Evolutionary conservation across 2,888 invertebrate species (phyloP), one percentile per base, ranked within the genome.

Genomic region (Apeira syringaria): DNA sequence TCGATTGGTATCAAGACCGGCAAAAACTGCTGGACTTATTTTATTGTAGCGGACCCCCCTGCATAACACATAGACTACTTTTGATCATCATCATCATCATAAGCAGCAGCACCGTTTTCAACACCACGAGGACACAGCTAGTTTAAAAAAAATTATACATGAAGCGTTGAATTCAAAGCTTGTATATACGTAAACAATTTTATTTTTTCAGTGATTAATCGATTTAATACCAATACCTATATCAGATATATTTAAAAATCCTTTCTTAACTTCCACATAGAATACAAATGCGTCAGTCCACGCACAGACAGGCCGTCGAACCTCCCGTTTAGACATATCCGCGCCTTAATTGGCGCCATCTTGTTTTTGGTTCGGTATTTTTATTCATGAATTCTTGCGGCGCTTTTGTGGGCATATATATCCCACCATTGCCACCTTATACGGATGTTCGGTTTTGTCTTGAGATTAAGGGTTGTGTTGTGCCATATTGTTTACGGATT

Each of bases 321-420:
- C 75, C 59, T 56, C 54, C 50, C 59, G 64, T 59, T 74, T 74
- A 74, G 76, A 74, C 62, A 68, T 68, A 67, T 66, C 65, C 63
- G 56, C 61, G 53, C 72, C 71, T 73, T 81, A 79, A 79, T 77
- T 75, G 76, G 69, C 68, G 70, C 68, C 70, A 74, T 74, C 59
- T 69, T 68, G 69, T 71, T 80, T 81, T 78, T 73, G 74, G 74
- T 58, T 59, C 58, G 73, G 74, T 68, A 77, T 83, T 82, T 82
- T 81, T 82, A 83, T 84, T 82, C 81, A 80, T 73, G 74, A 68
- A 78, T 76, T 70, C 81, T 71, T 67, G 50, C 62, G 59, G 65
- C 50, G 57, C 71, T 68, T 73, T 66, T 66, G 62, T 59, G 58
- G 58, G 60, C 57, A 55, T 64, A 58, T 63, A 58, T 44, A 34